Base-by-base conservation (phyloP, 2,113 vertebrate genomes). In the Propithecus coquereli region DNA sequence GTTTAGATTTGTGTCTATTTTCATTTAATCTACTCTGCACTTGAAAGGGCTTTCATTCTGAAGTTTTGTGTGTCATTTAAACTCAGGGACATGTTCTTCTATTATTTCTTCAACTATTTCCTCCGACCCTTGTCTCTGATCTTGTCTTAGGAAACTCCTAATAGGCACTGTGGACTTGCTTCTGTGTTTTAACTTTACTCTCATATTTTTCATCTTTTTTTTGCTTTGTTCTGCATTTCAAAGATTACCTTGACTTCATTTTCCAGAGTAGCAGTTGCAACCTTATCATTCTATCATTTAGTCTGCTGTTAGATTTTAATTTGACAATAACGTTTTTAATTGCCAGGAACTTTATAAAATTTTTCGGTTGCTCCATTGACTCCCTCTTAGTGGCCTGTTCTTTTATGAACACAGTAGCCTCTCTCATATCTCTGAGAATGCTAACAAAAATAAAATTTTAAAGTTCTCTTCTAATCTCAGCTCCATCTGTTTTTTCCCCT, bases 151-250 rank as follows among this genome's bases (percentile, higher is more conserved):
- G 63, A 73, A 73, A 65, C 52, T 84, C 45, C 32, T 89, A 25
- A 45, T 80, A 57, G 18, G 16, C 17, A 50, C 45, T 73, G 3
- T 89, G n/a, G 37, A 66, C 34, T 54, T 73, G 45, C n/a, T 87
- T 88, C 2, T 79, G 59, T 77, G 25, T 79, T 85, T 16, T 81
- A 47, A 81, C 32, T 95, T 66, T 66, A 50, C 32, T 86, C 27
- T 74, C 37, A 3, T 71, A 30, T 82, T 87, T 94, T 74, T 18
- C 40, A 23, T 61, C 11, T 87, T 81, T 59, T 34, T 74, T 89
- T 85, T 45, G 66, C 25, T 87, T 90, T 61, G 76, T 68, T 96
- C 43, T 91, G 20, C 86, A 90, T 96, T 90, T 93, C 43, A 37
- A 76, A 77, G 11, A 70, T 87, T 82, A 70, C 68, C 43, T 45